Base-by-base conservation (phyloP, 2,113 vertebrate species). In the Hippolais icterina region DNA sequence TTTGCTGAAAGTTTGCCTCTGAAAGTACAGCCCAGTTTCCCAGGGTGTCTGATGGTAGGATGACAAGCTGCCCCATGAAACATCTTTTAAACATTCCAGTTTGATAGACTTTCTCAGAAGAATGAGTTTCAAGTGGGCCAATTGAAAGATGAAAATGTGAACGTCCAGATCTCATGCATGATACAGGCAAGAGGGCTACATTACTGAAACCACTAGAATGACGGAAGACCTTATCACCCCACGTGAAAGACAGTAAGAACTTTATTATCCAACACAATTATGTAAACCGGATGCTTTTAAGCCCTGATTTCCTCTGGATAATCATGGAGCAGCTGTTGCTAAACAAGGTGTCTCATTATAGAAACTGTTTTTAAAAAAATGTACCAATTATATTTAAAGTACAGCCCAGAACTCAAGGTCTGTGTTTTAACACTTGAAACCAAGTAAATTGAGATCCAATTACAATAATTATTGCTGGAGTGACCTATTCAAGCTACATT, bases 271-370 rank as follows among this genome's bases (percentile, higher is more conserved):
- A 60, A 80, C 39, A 81, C 39, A 71, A 37, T 68, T 71, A 92
- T 25, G 31, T 71, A 94, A 93, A 89, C 69, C 5, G 3, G 89
- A 81, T 84, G 83, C 61, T 84, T 94, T 94, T 91, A 94, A 93
- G 88, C 8, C 42, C 64, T 42, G 31, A 61, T 89, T 94, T 89
- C 77, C 91, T 81, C 65, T 35, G 31, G 64, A 78, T 79, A 94
- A 90, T 79, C 56, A 68, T 2, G 5, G 49, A 87, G 21, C 89
- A 94, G 80, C 91, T 94, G 64, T 68, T 66, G 61, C 61, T 75
- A 87, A 93, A 87, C 83, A 91, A 93, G 83, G 61, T 79, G 65
- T 59, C 83, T 92, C 65, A 65, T 84, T 84, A 94, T 4, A 87
- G 81, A 68, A 92, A 68, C 53, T 46, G 65, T n/a, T 83, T 93